Evolutionary conservation across 2,113 vertebrate species (phyloP).

Genomic region (Tragelaphus buxtoni): DNA sequence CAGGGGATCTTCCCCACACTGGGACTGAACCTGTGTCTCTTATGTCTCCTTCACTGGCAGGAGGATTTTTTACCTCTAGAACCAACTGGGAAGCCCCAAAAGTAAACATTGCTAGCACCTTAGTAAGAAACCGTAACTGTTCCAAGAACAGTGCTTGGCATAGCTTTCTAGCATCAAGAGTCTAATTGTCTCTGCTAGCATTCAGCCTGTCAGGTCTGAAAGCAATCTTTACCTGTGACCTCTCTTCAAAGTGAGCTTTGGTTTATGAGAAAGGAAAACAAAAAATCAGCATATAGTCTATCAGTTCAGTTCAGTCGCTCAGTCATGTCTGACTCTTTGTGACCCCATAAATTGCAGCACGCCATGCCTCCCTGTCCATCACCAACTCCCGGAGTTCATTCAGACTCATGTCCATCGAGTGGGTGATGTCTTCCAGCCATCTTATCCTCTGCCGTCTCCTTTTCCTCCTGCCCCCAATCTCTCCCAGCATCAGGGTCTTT

Average conservation of each 20-base stretch:
- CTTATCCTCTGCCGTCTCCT: too few species aligned
- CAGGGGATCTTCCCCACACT: neutral
- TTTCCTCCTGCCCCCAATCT: too few species aligned
- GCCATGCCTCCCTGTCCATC: too few species aligned
- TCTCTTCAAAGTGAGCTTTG: neutral
- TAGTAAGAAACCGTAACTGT: neutral
- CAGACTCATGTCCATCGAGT: too few species aligned
- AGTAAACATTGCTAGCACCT: neutral
- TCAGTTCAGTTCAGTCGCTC: too few species aligned
- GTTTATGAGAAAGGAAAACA: neutral
- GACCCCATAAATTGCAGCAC: too few species aligned
- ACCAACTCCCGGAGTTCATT: too few species aligned
- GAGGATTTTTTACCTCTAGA: neutral
- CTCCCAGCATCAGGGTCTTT: too few species aligned
- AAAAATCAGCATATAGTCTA: neutral
- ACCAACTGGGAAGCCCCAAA: neutral
- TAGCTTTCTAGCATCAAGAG: neutral
- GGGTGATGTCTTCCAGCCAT: too few species aligned
- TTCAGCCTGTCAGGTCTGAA: neutral
- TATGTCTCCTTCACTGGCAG: neutral
- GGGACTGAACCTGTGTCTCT: neutral
- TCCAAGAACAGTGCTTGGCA: neutral
- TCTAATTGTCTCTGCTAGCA: neutral
- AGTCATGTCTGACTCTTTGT: rapidly evolving
- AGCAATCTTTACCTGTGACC: neutral